These are phyloP conservation scores for Melikaiella ostensackeni DNA, from an alignment of 2,888 invertebrate species.

Conservation along the genomic window DNA sequence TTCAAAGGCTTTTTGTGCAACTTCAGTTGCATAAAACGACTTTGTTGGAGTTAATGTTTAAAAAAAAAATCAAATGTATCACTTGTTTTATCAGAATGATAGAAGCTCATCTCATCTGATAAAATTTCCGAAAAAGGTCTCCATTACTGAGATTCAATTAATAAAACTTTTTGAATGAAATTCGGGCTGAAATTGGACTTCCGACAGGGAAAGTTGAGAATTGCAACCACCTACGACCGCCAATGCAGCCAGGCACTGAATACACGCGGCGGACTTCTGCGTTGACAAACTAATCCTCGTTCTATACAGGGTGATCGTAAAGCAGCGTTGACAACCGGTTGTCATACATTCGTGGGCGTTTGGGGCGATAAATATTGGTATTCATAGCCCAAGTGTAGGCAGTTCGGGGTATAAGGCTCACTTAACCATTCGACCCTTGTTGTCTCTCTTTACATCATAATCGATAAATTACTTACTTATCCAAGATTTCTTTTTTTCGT, in stretches of 20 bases:
- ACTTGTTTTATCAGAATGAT: neutral
- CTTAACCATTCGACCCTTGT: constrained; percentile 44
- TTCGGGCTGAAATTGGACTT: neutral
- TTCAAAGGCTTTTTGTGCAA: too few relatives aligned
- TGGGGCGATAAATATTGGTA: constrained; percentile 65
- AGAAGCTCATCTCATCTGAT: neutral
- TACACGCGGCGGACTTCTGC: constrained; percentile 57
- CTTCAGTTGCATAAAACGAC: too few relatives aligned
- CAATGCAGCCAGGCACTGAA: neutral
- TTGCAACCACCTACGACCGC: neutral
- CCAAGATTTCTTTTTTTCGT: too few relatives aligned
- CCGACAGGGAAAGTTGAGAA: neutral
- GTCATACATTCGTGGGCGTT: constrained; percentile 69
- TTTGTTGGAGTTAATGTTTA: too few relatives aligned
- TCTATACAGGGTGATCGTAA: constrained; percentile 69
- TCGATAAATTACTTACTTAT: constrained; percentile 47
- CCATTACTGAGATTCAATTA: neutral
- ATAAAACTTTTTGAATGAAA: neutral
- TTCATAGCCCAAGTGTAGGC: constrained; percentile 48
- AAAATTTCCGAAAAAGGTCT: neutral
- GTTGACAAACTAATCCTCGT: constrained; percentile 75
- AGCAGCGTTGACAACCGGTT: constrained; percentile 67
- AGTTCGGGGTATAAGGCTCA: constrained; percentile 15
- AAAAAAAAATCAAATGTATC: too few relatives aligned
- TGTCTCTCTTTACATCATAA: constrained; percentile 49